A percentile compares a stretch with the other conserved stretches of the same genome.
These are phyloP conservation scores for Eumacrocentrus americanus DNA, from an alignment of 2,888 invertebrate species.

Conservation along the genomic window DNA sequence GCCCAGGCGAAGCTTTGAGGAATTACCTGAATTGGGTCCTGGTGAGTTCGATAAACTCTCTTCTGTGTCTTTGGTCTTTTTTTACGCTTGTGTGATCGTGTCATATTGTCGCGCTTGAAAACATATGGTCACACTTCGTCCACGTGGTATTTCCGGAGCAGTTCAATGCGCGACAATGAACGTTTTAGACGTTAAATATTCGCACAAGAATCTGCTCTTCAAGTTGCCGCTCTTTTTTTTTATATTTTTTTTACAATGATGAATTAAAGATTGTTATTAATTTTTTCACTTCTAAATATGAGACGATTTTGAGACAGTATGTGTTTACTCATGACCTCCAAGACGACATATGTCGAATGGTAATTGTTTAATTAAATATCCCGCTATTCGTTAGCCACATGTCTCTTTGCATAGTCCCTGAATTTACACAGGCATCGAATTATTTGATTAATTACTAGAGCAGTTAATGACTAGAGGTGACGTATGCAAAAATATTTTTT, in stretches of 20 bases:
- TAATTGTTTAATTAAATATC: too few species aligned
- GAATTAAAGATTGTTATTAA: neutral
- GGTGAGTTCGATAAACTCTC: slow-evolving; percentile 59
- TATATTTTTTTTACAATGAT: too few species aligned
- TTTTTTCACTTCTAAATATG: neutral
- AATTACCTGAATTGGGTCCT: slow-evolving; percentile 63
- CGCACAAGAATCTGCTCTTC: neutral
- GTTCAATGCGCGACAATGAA: too few species aligned
- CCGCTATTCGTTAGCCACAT: too few species aligned
- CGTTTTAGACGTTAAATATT: neutral
- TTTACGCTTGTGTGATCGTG: too few species aligned
- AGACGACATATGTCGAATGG: too few species aligned
- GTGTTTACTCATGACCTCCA: neutral
- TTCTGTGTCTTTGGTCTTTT: neutral
- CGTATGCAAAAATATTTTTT: too few species aligned
- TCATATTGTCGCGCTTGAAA: neutral
- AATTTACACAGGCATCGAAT: neutral
- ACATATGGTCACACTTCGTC: neutral
- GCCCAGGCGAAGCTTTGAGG: slow-evolving; percentile 47
- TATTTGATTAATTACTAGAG: too few species aligned
- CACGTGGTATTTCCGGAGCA: neutral
- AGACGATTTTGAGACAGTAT: too few species aligned
- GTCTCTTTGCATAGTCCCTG: too few species aligned
- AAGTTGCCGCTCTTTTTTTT: neutral
- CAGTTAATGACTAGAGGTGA: too few species aligned